Evolutionary conservation across 2,113 vertebrate genomes (phyloP), one percentile per base, ranked within the genome.

Genomic region (Cryptotis parvus): DNA sequence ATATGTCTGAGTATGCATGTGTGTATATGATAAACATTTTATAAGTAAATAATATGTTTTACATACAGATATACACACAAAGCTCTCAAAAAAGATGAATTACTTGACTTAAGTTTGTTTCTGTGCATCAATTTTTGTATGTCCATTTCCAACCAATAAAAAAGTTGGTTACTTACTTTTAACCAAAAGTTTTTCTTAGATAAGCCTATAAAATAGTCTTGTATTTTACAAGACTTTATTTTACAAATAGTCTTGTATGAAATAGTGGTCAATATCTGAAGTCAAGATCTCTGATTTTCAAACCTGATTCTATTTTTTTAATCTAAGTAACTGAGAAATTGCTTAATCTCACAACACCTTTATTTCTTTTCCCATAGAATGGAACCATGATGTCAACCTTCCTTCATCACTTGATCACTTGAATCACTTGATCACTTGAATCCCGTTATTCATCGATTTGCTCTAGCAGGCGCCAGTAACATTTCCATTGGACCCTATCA

Each of bases 161-260:
- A 49, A n/a, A n/a, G n/a, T n/a, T n/a, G n/a, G n/a, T n/a, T n/a
- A n/a, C n/a, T n/a, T n/a, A n/a, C n/a, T n/a, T n/a, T n/a, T 70
- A 39, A 9, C 78, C 75, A 89, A 49, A 84, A 87, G 89, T 83
- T 49, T 76, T 29, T 86, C 41, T 31, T 45, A 49, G 77, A 33
- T 37, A 86, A 33, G 11, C n/a, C 70, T 74, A 10, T 39, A 68
- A 33, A 66, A n/a, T n/a, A n/a, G n/a, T n/a, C n/a, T n/a, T n/a
- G n/a, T n/a, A n/a, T n/a, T n/a, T n/a, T n/a, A n/a, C n/a, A n/a
- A n/a, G n/a, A n/a, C n/a, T n/a, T n/a, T n/a, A n/a, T n/a, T n/a
- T n/a, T n/a, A n/a, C n/a, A n/a, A n/a, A n/a, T 45, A 41, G 29
- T 82, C 37, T 39, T 35, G 3, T 39, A 39, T 68, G 37, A 14